Evolutionary conservation across 53 echinoderm and acorn worm genomes (phyloP), one percentile per base, ranked within the genome.

Genomic region (Stichopus horrens): DNA sequence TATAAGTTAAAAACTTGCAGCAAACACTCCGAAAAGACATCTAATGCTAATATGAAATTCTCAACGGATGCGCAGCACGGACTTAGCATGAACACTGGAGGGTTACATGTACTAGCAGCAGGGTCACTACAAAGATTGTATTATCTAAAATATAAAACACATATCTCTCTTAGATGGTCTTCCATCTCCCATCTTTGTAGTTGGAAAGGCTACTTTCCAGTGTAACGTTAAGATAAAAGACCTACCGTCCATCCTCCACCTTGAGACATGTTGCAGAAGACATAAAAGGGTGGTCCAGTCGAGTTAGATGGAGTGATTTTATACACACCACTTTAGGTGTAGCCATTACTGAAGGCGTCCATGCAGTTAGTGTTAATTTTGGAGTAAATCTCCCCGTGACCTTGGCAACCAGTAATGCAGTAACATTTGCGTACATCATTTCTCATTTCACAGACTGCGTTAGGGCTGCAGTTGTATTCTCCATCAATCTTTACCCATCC

Each of bases 261-360:
- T 7, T 81, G 56, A 56, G 81, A 14, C 81, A 81, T 81, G 81
- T 81, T 81, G 53, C 81, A 81, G 8, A 56, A 58, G 5, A 81
- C 81, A 18, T 7, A 11, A 56, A 81, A 81, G 5, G 81, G 81
- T 81, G 18, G 5, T 56, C 81, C 81, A 16, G 57, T 16, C 81
- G 57, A 81, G 18, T 23, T 56, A 57, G 56, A 20, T 58, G 81
- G 81, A 18, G 55, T 81, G 19, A 81, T 56, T 4, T 56, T 21
- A 57, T 81, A 81, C 21, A 58, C 53, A 81, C 57, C 81, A 54
- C 58, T 56, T 5, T 81, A 21, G 5, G 57, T 81, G 20, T 57
- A 8, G 58, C 55, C 58, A 55, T 7, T 57, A 54, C 56, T 56
- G 20, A 56, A 56, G 4, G 11, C 58, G 56, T 81, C 81, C 14